Percentiles rank a stretch among this genome's conserved stretches.
These are phyloP conservation scores for Anagrus nilaparvatae DNA, from an alignment of 1,140 invertebrate species.

Conservation along the genomic window DNA sequence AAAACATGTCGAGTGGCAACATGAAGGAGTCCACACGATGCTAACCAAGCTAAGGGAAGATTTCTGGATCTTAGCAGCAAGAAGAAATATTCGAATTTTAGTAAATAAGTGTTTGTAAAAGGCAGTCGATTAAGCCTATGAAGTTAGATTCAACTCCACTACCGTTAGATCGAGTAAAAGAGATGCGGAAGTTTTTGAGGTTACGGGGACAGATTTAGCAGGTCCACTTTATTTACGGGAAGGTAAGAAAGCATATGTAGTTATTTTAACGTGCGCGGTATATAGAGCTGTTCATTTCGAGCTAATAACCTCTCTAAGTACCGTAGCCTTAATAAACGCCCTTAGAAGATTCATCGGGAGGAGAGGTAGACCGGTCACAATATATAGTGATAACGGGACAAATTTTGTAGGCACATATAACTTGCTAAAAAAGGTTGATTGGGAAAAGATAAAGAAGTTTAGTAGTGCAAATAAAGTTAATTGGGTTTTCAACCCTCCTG, in stretches of 20 bases:
- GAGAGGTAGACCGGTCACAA: conserved; percentile 23
- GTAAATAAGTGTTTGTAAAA: conserved; percentile 11
- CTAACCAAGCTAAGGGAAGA: conserved; percentile 12
- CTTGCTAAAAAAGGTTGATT: conserved; percentile 22
- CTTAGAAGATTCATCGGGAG: conserved; percentile 17
- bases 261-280: conserved; percentile 25
- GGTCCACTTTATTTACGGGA: conserved; percentile 18
- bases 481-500: too few relatives aligned
- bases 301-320: conserved; percentile 18
- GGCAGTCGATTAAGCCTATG: conserved; percentile 4
- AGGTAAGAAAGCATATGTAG: conserved; percentile 24
- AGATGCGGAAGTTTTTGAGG: conserved; percentile 19
- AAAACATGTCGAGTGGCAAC: not conserved
- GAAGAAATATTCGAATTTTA: conserved; percentile 1
- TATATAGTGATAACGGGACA: conserved; percentile 36
- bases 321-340: conserved; percentile 15
- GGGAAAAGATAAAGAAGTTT: conserved; percentile 17
- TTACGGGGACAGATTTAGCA: conserved; percentile 21
- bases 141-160: conserved; percentile 15
- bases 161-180: conserved; percentile 16
- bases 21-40: not conserved
- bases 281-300: conserved; percentile 25
- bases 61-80: conserved; percentile 10
- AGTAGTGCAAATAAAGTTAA: conserved; percentile 11
- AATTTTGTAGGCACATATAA: conserved; percentile 27